A percentile compares a stretch with the other conserved stretches of the same genome.
phyloP scores from a whole-genome alignment of 2,113 vertebrate genomes.

The Neoarius graeffei region DNA sequence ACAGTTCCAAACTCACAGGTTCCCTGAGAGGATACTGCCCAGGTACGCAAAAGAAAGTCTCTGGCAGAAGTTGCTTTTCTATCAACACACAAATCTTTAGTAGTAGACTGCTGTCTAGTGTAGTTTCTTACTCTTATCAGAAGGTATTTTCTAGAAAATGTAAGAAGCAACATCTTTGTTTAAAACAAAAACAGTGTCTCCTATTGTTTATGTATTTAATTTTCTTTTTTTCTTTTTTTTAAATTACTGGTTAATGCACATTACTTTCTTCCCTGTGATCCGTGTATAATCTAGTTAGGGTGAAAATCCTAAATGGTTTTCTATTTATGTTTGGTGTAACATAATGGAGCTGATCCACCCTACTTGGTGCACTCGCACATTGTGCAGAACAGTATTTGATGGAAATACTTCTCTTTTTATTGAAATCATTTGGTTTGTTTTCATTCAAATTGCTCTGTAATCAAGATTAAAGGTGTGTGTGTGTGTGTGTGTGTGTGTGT shows the following conservation, averaged over 20 bases:
- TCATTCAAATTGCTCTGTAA: neutral
- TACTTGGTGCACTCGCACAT: neutral
- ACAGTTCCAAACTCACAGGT: slow-evolving; percentile 95
- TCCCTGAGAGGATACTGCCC: slow-evolving; percentile 93
- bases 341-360: neutral
- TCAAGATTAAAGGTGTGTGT: neutral
- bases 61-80: neutral
- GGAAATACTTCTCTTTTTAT: too few species aligned
- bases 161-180: neutral
- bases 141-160: neutral
- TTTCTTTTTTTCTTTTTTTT: neutral
- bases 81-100: neutral
- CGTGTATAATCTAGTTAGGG: neutral
- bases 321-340: neutral
- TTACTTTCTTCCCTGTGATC: neutral
- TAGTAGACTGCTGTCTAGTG: neutral
- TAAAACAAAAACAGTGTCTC: neutral
- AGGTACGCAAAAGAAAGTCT: slow-evolving; percentile 73
- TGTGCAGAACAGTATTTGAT: neutral
- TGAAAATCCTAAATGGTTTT: neutral
- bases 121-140: neutral
- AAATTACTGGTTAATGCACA: neutral
- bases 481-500: neutral
- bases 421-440: neutral
- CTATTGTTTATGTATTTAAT: neutral